Percentiles rank a stretch among this genome's conserved stretches.
These are phyloP conservation scores for Strigamia transsilvanica DNA, from an alignment of 2,888 invertebrate genomes.

Conservation along the genomic window DNA sequence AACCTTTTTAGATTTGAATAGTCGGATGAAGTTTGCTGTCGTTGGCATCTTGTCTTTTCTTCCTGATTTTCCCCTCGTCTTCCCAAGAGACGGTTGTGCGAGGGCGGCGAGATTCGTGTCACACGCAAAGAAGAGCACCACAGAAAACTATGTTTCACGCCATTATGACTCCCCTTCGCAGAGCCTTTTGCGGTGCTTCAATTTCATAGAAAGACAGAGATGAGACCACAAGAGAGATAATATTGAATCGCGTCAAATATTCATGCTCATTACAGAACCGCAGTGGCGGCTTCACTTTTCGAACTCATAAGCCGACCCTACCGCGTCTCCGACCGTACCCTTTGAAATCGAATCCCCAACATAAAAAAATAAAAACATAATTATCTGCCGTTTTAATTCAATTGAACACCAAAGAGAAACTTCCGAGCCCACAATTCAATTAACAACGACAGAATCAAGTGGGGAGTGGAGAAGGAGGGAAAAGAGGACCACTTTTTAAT, in stretches of 20 bases:
- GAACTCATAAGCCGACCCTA: not conserved
- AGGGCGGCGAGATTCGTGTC: not conserved
- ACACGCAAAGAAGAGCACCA: not conserved
- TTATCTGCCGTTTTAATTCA: not conserved
- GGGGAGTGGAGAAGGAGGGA: not conserved
- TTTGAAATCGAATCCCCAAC: not conserved
- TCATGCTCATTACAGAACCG: constrained; percentile 8
- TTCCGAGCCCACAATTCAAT: not conserved
- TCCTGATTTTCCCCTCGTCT: not conserved
- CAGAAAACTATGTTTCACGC: not conserved
- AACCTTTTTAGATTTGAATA: not conserved
- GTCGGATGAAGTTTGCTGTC: not conserved
- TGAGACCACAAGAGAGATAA: constrained; percentile 3
- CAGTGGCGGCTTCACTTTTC: not conserved
- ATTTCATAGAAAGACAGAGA: constrained; percentile 8
- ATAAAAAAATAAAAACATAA: not conserved
- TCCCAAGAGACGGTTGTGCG: not conserved
- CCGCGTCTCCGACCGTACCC: not conserved
- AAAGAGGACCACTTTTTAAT: not conserved
- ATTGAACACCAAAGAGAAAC: constrained; percentile 3
- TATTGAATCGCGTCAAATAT: constrained; percentile 8
- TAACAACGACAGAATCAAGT: not conserved
- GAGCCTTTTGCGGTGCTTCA: constrained; percentile 8
- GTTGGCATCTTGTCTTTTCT: not conserved
- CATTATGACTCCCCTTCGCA: not conserved